phyloP scores from a whole-genome alignment of 2,888 invertebrate genomes.

The Sisyra terminalis region DNA sequence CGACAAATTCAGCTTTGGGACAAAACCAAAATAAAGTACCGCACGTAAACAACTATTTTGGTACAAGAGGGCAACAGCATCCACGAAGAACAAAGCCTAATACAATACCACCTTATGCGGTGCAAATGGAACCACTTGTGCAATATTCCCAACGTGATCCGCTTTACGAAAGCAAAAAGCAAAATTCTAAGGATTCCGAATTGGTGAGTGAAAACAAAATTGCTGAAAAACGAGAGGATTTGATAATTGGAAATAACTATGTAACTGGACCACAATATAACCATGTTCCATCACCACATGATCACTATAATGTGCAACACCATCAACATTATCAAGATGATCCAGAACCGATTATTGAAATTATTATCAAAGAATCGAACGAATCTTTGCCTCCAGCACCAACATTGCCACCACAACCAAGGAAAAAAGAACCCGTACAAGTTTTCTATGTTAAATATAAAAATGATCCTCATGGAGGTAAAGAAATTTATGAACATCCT shows the following conservation, averaged over 20 bases:
- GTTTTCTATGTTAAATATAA: slow-evolving; percentile 86
- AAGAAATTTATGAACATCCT: slow-evolving; percentile 62
- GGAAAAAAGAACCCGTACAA: slow-evolving; percentile 70
- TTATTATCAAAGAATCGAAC: slow-evolving; percentile 81
- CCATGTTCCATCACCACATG: slow-evolving; percentile 25
- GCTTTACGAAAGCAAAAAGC: slow-evolving; percentile 41
- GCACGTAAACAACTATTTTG: background rate
- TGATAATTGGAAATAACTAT: slow-evolving; percentile 27
- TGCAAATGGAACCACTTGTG: slow-evolving; percentile 64
- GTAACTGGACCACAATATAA: slow-evolving; percentile 29
- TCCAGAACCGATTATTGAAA: slow-evolving; percentile 82
- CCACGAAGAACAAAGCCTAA: slow-evolving; percentile 1
- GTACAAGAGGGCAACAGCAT: background rate
- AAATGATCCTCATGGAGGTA: slow-evolving; percentile 57
- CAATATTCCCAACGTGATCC: slow-evolving; percentile 70
- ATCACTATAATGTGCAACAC: slow-evolving; percentile 12
- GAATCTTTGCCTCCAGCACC: slow-evolving; percentile 46
- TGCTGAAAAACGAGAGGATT: slow-evolving; percentile 28
- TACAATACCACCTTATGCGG: slow-evolving; percentile 47
- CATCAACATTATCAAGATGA: slow-evolving; percentile 40
- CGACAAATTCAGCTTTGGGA: slow-evolving; percentile 24
- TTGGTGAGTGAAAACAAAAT: slow-evolving; percentile 21
- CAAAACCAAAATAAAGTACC: background rate
- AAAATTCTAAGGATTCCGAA: slow-evolving; percentile 27
- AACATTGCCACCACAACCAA: slow-evolving; percentile 33